Percentiles rank a stretch among this genome's conserved stretches.
These are phyloP conservation scores for Pantherophis alleghaniensis DNA, from an alignment of 2,797 vertebrate genomes.

Conservation along the genomic window DNA sequence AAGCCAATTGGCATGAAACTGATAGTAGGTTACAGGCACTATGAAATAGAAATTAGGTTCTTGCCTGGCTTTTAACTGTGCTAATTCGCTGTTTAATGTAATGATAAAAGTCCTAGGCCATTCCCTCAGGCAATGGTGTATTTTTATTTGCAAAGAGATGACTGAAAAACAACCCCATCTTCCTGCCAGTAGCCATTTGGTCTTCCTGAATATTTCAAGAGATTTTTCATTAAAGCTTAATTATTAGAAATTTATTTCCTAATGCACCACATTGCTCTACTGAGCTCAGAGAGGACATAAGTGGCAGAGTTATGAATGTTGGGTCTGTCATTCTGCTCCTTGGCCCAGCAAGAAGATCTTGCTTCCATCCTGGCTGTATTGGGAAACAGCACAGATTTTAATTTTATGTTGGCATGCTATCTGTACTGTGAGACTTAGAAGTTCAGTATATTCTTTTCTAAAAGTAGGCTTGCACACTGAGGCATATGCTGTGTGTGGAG, in stretches of 20 bases:
- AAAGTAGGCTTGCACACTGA: neutral
- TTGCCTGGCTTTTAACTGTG: neutral
- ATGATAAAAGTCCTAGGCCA: constrained; percentile 13
- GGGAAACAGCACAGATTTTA: neutral
- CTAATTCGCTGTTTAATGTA: constrained; percentile 17
- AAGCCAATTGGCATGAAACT: neutral
- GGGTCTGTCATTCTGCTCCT: neutral
- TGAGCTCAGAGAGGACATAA: neutral
- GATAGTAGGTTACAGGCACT: neutral
- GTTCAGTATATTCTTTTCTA: neutral
- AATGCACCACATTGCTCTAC: neutral
- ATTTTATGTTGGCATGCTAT: neutral
- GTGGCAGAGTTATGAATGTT: neutral
- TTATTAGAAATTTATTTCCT: constrained; percentile 17
- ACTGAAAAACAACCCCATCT: neutral
- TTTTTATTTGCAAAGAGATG: constrained; percentile 15
- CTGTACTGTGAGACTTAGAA: neutral
- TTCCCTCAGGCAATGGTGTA: constrained; percentile 7
- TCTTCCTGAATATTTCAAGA: neutral
- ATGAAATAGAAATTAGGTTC: neutral
- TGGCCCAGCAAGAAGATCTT: fast-evolving
- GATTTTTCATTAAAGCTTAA: constrained; percentile 28
- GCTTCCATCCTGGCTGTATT: neutral
- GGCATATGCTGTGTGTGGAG: neutral
- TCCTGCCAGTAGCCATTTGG: constrained; percentile 19